These are phyloP conservation scores for Zygogramma bicolorata DNA, from an alignment of 2,888 invertebrate genomes.

Conservation along the genomic window DNA sequence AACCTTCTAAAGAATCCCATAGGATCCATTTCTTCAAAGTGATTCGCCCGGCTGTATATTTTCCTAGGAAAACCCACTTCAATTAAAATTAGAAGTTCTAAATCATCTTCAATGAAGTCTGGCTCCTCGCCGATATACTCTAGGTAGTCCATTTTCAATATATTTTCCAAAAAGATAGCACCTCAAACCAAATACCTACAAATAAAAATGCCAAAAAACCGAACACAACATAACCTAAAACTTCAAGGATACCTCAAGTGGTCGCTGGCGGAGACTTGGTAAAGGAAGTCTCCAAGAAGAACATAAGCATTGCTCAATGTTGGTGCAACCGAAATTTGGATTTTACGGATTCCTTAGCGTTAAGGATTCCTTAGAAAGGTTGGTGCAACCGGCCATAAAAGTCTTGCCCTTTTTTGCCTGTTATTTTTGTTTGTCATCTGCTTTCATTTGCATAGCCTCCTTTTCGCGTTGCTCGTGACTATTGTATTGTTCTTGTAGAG, in stretches of 20 bases:
- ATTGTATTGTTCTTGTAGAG: background rate
- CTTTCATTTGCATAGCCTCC: background rate
- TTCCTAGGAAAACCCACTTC: constrained; percentile 6
- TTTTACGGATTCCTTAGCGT: no score
- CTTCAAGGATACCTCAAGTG: no score
- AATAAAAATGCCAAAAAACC: background rate
- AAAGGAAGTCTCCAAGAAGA: no score
- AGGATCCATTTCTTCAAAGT: constrained; percentile 16
- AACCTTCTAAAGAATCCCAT: no score
- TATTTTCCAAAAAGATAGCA: background rate
- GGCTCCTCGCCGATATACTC: constrained; percentile 6
- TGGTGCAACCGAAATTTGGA: no score
- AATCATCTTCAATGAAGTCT: background rate
- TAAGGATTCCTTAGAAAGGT: no score
- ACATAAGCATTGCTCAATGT: no score
- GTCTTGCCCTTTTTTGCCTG: no score
- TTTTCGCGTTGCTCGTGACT: background rate
- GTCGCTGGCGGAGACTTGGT: no score
- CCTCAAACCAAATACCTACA: background rate
- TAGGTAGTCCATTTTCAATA: constrained; percentile 13
- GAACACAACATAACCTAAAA: no score
- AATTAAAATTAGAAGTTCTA: constrained; percentile 6
- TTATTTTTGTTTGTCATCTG: background rate
- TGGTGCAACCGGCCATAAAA: background rate
- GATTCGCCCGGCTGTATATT: constrained; percentile 6